Evolutionary conservation across 2,113 vertebrate species (phyloP).

Genomic region (Nyctibius bracteatus): DNA sequence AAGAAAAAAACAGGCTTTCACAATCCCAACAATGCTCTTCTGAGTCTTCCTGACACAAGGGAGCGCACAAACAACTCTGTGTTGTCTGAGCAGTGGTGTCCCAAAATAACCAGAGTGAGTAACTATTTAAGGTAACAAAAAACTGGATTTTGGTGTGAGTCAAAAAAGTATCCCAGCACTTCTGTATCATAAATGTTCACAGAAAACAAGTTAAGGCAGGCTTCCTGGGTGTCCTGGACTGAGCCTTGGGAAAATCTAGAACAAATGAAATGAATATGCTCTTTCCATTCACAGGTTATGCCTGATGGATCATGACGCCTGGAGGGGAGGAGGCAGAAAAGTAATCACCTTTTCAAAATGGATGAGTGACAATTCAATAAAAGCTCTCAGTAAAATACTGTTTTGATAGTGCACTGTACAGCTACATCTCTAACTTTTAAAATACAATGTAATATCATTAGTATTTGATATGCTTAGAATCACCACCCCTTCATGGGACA

Average conservation of each 20-base stretch:
- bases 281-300: neutral
- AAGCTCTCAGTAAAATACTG: neutral
- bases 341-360: fast-evolving
- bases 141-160: neutral
- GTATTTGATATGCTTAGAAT: neutral
- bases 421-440: neutral
- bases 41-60: neutral
- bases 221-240: neutral
- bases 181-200: neutral
- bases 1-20: neutral
- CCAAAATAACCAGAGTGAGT: neutral
- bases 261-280: fast-evolving
- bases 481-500: neutral
- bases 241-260: neutral
- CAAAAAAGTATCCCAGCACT: neutral
- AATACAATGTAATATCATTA: neutral
- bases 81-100: neutral
- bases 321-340: neutral
- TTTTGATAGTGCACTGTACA: neutral
- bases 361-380: neutral
- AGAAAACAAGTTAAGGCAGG: neutral
- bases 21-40: fast-evolving
- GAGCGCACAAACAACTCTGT: neutral
- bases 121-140: neutral
- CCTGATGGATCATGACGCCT: neutral